Percentiles rank a stretch among this genome's conserved stretches.
Evolutionary conservation across 2,888 invertebrate species (phyloP).

Genomic region (Agrotis clavis): DNA sequence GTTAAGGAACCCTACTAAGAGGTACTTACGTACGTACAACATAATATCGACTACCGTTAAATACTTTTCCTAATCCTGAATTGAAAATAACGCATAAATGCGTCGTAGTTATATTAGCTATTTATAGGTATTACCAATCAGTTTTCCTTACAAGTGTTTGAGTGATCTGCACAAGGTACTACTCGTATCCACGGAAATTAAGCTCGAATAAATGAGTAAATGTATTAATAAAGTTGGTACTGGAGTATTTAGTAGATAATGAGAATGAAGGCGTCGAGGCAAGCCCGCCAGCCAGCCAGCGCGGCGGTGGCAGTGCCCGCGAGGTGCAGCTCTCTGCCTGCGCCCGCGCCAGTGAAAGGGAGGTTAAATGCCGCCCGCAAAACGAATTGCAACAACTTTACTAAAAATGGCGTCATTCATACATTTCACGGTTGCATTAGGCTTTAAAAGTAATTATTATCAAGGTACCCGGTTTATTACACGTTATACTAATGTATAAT

Average conservation of each 20-base stretch:
- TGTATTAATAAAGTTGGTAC: constrained; percentile 16
- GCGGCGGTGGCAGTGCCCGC: constrained; percentile 70
- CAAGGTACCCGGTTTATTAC: constrained; percentile 63
- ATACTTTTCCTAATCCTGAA: not conserved
- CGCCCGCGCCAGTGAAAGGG: constrained; percentile 84
- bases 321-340: constrained; percentile 57
- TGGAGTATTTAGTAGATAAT: constrained; percentile 6
- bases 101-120: not conserved
- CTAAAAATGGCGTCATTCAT: constrained; percentile 90
- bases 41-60: not conserved
- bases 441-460: constrained; percentile 79
- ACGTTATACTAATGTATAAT: constrained; percentile 55
- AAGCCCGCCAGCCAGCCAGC: constrained; percentile 76
- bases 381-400: constrained; percentile 87
- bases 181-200: not conserved
- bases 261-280: constrained; percentile 48
- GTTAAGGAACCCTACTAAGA: constrained; percentile 18
- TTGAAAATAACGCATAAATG: constrained; percentile 5
- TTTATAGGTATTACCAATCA: constrained; percentile 1
- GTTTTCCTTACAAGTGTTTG: constrained; percentile 2
- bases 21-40: not conserved
- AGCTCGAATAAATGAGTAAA: constrained; percentile 8
- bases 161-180: not conserved
- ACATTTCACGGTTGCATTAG: constrained; percentile 85
- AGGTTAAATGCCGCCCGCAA: constrained; percentile 86